Evolutionary conservation across 2,113 vertebrate genomes (phyloP).

Genomic region (Peromyscus leucopus): DNA sequence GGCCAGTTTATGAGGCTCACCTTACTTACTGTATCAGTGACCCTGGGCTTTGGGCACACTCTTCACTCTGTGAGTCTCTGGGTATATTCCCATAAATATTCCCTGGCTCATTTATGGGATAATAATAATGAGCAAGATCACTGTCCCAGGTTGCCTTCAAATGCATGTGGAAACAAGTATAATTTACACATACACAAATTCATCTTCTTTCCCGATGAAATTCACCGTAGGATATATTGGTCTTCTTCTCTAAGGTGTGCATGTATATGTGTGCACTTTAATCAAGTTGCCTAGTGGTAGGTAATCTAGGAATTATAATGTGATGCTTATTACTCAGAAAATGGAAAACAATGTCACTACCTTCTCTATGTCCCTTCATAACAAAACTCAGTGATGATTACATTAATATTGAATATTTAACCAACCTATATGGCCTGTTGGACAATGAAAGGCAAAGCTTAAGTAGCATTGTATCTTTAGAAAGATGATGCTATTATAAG

Average conservation of each 20-base stretch:
- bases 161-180: neutral
- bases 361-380: conserved; percentile 3
- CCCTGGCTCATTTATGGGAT: neutral
- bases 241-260: neutral
- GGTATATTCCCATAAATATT: neutral
- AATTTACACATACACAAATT: neutral
- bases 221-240: neutral
- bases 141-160: neutral
- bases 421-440: conserved; percentile 6
- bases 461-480: conserved; percentile 50
- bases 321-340: conserved; percentile 46
- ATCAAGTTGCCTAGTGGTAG: conserved; percentile 5
- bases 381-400: neutral
- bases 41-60: neutral
- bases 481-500: neutral
- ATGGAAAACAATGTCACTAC: neutral
- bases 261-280: neutral
- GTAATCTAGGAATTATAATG: neutral
- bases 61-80: neutral
- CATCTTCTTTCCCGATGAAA: conserved; percentile 11
- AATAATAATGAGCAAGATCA: neutral
- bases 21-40: neutral
- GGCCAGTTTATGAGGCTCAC: neutral
- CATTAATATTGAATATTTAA: neutral
- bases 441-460: conserved; percentile 31